Evolutionary conservation across 1,140 invertebrate genomes (phyloP).

Genomic region (Latrodectus geometricus): DNA sequence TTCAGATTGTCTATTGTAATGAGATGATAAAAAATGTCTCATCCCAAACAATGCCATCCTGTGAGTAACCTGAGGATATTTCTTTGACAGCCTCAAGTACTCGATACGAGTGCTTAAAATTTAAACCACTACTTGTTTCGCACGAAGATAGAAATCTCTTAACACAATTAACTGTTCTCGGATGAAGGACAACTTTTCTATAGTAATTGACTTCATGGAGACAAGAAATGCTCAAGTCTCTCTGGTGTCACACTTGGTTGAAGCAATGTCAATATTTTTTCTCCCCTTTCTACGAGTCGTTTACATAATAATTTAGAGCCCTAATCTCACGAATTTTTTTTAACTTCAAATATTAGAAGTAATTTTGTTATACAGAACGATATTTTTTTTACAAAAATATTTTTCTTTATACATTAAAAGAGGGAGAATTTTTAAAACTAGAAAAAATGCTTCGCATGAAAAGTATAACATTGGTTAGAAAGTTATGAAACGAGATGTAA

Average conservation of each 20-base stretch:
- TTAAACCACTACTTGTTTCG: slow-evolving; percentile 54
- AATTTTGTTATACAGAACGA: too few relatives aligned
- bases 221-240: slow-evolving; percentile 49
- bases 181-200: slow-evolving; percentile 46
- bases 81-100: slow-evolving; percentile 37
- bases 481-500: too few relatives aligned
- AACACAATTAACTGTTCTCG: slow-evolving; percentile 55
- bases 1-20: slow-evolving; percentile 55
- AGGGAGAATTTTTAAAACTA: too few relatives aligned
- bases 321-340: too few relatives aligned
- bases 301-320: neutral
- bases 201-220: slow-evolving; percentile 51
- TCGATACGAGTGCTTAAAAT: slow-evolving; percentile 49
- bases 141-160: slow-evolving; percentile 54
- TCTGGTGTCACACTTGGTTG: slow-evolving; percentile 10
- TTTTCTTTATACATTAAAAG: too few relatives aligned
- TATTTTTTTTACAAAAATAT: too few relatives aligned
- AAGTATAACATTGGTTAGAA: too few relatives aligned
- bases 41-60: slow-evolving; percentile 37
- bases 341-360: too few relatives aligned
- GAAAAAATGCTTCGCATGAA: too few relatives aligned
- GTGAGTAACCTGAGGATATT: slow-evolving; percentile 50
- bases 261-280: neutral
- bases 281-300: neutral
- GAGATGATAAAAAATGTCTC: slow-evolving; percentile 15